These are phyloP conservation scores for Periphyllus acericola DNA, from an alignment of 2,888 invertebrate genomes.

Conservation along the genomic window DNA sequence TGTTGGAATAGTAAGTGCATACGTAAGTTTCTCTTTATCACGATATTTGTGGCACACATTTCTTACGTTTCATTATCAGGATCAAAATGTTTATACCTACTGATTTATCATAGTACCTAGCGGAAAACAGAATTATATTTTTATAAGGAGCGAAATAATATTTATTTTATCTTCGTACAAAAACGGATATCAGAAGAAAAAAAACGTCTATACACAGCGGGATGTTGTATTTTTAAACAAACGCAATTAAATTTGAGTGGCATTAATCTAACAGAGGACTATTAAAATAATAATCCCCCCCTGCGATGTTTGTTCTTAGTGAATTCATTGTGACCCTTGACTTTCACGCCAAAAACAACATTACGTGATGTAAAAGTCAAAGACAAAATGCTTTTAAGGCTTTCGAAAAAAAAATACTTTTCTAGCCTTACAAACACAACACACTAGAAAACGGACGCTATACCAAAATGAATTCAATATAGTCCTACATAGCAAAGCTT, in stretches of 20 bases:
- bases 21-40: background rate
- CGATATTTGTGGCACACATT: no score
- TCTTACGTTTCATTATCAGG: no score
- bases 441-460: background rate
- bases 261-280: background rate
- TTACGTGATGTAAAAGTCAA: background rate
- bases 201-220: background rate
- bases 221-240: background rate
- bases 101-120: no score
- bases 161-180: no score
- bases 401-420: background rate
- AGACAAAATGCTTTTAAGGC: slow-evolving; percentile 43
- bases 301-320: background rate
- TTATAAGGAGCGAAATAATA: no score
- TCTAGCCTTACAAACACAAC: background rate
- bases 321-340: background rate
- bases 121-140: no score
- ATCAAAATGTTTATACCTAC: no score
- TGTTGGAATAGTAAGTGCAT: background rate
- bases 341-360: slow-evolving; percentile 11
- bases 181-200: background rate
- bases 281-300: slow-evolving; percentile 36
- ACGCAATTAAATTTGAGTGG: slow-evolving; percentile 43
- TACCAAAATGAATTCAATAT: background rate
- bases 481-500: background rate